Percentiles rank a stretch among this genome's conserved stretches.
These are phyloP conservation scores for Drusus annulatus DNA, from an alignment of 1,140 invertebrate species.

Conservation along the genomic window DNA sequence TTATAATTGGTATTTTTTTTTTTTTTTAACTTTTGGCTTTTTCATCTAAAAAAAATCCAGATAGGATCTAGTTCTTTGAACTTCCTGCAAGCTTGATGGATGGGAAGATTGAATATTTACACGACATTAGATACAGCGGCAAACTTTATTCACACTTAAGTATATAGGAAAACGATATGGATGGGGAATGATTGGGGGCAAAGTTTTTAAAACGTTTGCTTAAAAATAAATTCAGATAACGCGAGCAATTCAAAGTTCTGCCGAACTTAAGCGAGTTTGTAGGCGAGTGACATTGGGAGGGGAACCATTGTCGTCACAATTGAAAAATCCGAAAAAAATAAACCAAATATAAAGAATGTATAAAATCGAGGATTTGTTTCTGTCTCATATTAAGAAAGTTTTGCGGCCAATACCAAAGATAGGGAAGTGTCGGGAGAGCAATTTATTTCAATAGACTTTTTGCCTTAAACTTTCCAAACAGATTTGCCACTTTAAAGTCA, in stretches of 20 bases:
- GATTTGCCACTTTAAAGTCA: conserved; percentile 41
- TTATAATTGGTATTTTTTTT: too few species aligned
- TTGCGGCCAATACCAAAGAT: conserved; percentile 32
- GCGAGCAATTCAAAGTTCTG: conserved; percentile 29
- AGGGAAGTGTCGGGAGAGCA: conserved; percentile 20
- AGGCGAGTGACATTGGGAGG: not conserved
- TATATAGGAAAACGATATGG: conserved; percentile 34
- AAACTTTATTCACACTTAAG: conserved; percentile 29
- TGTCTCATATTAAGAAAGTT: conserved; percentile 48
- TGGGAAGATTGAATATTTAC: not conserved
- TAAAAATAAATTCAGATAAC: conserved; percentile 44
- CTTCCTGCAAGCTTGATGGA: not conserved
- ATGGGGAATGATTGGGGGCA: conserved; percentile 24
- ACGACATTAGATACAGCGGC: conserved; percentile 15
- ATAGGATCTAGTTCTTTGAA: not conserved
- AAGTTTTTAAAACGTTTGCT: conserved; percentile 38
- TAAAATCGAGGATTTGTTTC: conserved; percentile 45
- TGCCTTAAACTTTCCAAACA: conserved; percentile 32
- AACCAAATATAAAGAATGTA: conserved; percentile 34
- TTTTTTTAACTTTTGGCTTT: too few species aligned
- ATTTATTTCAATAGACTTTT: conserved; percentile 46
- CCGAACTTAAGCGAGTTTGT: conserved; percentile 26
- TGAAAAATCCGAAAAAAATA: conserved; percentile 36
- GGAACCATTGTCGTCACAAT: conserved; percentile 37
- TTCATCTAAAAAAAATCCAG: too few species aligned